Evolutionary conservation across 2,113 vertebrate species (phyloP), one percentile per base, ranked within the genome.

Genomic region (Chamaea fasciata): DNA sequence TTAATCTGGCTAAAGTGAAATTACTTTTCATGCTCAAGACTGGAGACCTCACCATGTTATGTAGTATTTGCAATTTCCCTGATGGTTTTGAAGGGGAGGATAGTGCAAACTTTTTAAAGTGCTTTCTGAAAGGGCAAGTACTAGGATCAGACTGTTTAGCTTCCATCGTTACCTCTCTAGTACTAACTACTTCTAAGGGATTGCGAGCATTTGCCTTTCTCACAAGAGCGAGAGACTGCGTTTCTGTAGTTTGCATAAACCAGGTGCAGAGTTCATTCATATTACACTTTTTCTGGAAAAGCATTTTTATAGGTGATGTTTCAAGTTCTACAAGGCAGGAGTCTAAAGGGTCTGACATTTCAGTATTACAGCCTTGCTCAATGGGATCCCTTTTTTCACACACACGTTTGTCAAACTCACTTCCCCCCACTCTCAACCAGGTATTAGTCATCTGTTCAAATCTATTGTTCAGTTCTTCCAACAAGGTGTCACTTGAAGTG

Each of bases 171-270:
- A 96, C 56, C 59, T 98, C 98, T 92, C 96, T 98, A 76, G 98
- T 98, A 90, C 98, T 99, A 97, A 98, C 98, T 71, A 98, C 95
- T 95, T 99, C 99, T 67, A 98, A 98, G 83, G 98, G 98, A 96
- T 98, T 99, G 82, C 98, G 98, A 88, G 98, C 98, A 96, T 98
- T 99, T 84, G 98, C 96, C 95, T 99, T 99, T 96, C 99, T 99
- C 83, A 99, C 98, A 71, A 99, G 98, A 59, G 98, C 98, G 60
- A 99, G 98, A 84, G 99, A 99, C 86, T 99, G 99, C 16, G 99
- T 99, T 98, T 99, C 99, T 68, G 99, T 99, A 89, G 99, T 99
- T 97, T 99, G 98, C 99, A 99, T 99, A 96, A 99, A 99, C 99
- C 99, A 99, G 63, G 98, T 98, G 96, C 98, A 98, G 80, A 99